Evolutionary conservation across 2,113 vertebrate genomes (phyloP).

Genomic region (Ascaphus truei): DNA sequence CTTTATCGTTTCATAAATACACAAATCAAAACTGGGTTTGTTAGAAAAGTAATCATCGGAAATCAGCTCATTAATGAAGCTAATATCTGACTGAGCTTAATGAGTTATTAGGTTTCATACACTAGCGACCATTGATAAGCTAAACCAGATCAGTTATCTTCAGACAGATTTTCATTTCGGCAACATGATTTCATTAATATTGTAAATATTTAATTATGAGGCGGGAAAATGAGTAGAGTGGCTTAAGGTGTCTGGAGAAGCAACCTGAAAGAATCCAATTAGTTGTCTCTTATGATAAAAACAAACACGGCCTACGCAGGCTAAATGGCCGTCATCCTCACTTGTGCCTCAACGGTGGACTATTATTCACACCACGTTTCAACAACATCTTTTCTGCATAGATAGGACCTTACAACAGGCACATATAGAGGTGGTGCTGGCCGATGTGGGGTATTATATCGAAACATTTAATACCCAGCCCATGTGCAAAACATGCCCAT

Average conservation of each 20-base stretch:
- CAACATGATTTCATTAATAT: slow-evolving; percentile 39
- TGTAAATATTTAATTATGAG: slow-evolving; percentile 38
- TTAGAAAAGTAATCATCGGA: slow-evolving; percentile 32
- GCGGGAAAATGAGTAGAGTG: slow-evolving; percentile 30
- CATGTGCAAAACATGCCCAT: no score
- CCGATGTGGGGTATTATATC: no score
- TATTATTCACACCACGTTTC: background rate
- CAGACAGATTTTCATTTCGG: slow-evolving; percentile 35
- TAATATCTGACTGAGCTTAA: slow-evolving; percentile 33
- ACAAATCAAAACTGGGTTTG: slow-evolving; percentile 26
- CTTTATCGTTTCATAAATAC: slow-evolving; percentile 27
- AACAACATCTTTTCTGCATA: no score
- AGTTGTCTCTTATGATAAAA: slow-evolving; percentile 24
- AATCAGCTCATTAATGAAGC: slow-evolving; percentile 35
- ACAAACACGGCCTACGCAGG: background rate
- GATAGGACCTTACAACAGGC: no score
- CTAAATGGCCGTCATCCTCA: background rate
- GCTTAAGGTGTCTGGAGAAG: slow-evolving; percentile 32
- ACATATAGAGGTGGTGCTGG: no score
- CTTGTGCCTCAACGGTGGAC: background rate
- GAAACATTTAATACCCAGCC: no score
- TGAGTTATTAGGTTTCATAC: slow-evolving; percentile 36
- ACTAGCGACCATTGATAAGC: slow-evolving; percentile 33
- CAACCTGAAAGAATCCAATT: slow-evolving; percentile 35
- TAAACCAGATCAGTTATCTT: slow-evolving; percentile 37